phyloP scores from a whole-genome alignment of 1,140 invertebrate genomes.

The Antheraea mylitta region DNA sequence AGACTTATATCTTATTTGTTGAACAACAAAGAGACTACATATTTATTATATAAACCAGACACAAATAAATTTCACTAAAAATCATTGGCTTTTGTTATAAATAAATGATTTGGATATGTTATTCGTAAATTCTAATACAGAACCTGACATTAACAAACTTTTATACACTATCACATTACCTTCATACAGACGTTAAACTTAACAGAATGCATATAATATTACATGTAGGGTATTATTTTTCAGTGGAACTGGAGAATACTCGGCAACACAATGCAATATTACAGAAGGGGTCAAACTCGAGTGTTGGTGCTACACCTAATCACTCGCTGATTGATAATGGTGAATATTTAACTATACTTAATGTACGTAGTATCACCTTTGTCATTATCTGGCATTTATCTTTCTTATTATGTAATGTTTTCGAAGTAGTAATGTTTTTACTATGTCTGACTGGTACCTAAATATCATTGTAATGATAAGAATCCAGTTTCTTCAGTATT shows the following conservation, averaged over 20 bases:
- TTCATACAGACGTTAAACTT: background rate
- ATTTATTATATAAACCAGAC: too few relatives aligned
- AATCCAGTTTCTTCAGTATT: too few relatives aligned
- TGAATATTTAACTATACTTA: conserved; percentile 29
- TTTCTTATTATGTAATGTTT: background rate
- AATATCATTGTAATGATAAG: too few relatives aligned
- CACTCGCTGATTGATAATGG: conserved; percentile 52
- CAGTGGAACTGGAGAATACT: conserved; percentile 58
- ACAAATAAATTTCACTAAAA: too few relatives aligned
- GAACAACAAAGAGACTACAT: too few relatives aligned
- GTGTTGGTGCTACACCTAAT: conserved; percentile 41
- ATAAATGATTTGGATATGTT: background rate
- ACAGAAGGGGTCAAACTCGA: conserved; percentile 47
- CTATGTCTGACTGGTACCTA: background rate
- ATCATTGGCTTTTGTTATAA: too few relatives aligned
- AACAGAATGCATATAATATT: background rate
- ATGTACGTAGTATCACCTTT: background rate
- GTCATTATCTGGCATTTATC: background rate
- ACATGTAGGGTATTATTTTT: conserved; percentile 27
- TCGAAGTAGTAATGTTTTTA: background rate
- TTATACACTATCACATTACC: background rate
- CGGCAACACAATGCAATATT: conserved; percentile 53
- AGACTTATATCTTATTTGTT: too few relatives aligned
- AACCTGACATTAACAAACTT: background rate
- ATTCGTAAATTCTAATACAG: background rate